These are phyloP conservation scores for Steinernema feltiae DNA, from an alignment of 1,140 invertebrate genomes.

Conservation along the genomic window DNA sequence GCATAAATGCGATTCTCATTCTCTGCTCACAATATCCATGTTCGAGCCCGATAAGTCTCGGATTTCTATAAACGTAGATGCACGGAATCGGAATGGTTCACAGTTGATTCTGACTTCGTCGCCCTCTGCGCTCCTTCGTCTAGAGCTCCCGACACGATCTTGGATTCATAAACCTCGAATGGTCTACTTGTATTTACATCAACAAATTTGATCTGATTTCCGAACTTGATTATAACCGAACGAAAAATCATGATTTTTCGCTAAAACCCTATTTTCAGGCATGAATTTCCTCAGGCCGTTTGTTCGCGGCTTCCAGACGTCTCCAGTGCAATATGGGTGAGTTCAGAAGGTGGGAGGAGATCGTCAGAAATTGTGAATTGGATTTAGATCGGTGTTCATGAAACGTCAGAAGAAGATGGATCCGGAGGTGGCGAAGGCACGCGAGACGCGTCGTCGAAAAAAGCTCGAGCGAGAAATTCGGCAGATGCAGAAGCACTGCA, in stretches of 20 bases:
- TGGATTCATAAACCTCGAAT: too few relatives aligned
- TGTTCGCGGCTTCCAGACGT: background rate
- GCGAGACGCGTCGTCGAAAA: conserved; percentile 47
- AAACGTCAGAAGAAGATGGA: conserved; percentile 54
- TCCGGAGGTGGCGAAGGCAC: conserved; percentile 52
- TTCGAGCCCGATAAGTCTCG: too few relatives aligned
- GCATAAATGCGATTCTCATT: background rate
- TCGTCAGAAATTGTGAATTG: background rate
- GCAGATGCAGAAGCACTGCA: conserved; percentile 50
- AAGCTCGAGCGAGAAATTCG: conserved; percentile 51
- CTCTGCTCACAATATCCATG: too few relatives aligned
- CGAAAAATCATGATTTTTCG: background rate
- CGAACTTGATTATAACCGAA: background rate
- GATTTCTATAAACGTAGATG: too few relatives aligned
- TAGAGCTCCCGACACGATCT: too few relatives aligned
- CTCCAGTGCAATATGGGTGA: background rate
- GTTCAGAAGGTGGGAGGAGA: too few relatives aligned
- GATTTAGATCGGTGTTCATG: conserved; percentile 38
- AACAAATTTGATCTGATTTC: too few relatives aligned
- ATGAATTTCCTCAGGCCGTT: background rate
- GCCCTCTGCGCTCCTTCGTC: too few relatives aligned
- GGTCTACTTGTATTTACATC: too few relatives aligned
- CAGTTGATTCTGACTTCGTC: too few relatives aligned
- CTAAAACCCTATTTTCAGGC: background rate
- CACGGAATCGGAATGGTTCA: too few relatives aligned